Evolutionary conservation across 2,888 invertebrate species (phyloP).

Genomic region (Parnassius apollo): DNA sequence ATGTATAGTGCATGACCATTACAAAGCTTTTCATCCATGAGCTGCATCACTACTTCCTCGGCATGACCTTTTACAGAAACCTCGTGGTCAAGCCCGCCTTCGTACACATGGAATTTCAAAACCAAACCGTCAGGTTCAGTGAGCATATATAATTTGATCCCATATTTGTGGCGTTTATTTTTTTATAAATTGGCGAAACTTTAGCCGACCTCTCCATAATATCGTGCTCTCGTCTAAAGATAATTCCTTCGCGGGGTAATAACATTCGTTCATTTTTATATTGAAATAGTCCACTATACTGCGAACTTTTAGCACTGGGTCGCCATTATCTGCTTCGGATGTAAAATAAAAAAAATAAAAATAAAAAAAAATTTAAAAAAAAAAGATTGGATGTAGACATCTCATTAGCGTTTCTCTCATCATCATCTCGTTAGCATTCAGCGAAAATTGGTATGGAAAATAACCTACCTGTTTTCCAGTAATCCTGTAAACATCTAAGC

Average conservation of each 20-base stretch:
- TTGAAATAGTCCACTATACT: not conserved
- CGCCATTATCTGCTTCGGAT: not conserved
- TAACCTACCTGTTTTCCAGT: too few relatives aligned
- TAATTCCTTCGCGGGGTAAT: not conserved
- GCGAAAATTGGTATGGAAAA: too few relatives aligned
- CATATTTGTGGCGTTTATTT: slow-evolving; percentile 1
- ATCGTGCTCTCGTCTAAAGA: not conserved
- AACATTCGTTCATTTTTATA: not conserved
- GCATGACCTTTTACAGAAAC: not conserved
- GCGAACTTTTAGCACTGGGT: not conserved
- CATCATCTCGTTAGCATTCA: too few relatives aligned
- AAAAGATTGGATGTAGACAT: too few relatives aligned
- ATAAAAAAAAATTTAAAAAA: too few relatives aligned
- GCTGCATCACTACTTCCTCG: not conserved
- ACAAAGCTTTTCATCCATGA: not conserved
- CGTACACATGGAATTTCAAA: not conserved
- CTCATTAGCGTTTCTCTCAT: too few relatives aligned
- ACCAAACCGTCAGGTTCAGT: not conserved
- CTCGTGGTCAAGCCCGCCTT: not conserved
- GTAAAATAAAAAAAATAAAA: not conserved
- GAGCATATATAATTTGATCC: not conserved
- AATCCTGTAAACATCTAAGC: too few relatives aligned
- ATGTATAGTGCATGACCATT: not conserved
- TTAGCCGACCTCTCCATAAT: not conserved
- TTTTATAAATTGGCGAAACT: not conserved